A percentile compares a stretch with the other conserved stretches of the same genome.
Evolutionary conservation across 2,113 vertebrate species (phyloP).

Genomic region (Trematomus loennbergii): DNA sequence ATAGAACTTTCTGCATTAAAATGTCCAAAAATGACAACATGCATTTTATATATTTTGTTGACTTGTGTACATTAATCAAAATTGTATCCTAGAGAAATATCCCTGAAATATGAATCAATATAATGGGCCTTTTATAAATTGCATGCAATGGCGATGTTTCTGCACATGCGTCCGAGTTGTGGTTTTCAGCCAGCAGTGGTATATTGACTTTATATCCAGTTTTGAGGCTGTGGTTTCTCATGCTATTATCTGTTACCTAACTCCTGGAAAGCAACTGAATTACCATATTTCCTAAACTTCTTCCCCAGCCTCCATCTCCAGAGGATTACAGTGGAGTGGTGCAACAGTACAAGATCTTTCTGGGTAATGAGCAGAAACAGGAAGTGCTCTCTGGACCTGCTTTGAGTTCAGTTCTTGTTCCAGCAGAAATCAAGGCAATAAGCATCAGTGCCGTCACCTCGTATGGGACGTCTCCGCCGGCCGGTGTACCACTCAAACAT

Average conservation of each 20-base stretch:
- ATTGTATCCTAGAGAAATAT: no score
- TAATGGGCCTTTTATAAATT: no score
- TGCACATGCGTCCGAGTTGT: no score
- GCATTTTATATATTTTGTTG: no score
- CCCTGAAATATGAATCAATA: no score
- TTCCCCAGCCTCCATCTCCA: slow-evolving; percentile 62
- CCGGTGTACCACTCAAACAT: slow-evolving; percentile 64
- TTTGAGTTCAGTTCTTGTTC: slow-evolving; percentile 52
- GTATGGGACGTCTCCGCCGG: slow-evolving; percentile 75
- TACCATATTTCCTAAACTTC: not conserved
- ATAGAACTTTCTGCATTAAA: no score
- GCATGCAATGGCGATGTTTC: no score
- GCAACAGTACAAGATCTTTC: slow-evolving; percentile 60
- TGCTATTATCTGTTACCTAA: not conserved
- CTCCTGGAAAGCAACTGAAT: not conserved
- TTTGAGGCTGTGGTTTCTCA: no score
- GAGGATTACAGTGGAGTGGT: slow-evolving; percentile 69
- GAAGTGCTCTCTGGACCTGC: slow-evolving; percentile 39
- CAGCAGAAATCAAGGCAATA: slow-evolving; percentile 47
- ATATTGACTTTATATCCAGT: no score
- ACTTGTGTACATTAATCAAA: no score
- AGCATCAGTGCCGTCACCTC: slow-evolving; percentile 73
- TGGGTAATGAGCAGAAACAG: slow-evolving; percentile 30
- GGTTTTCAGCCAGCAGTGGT: no score
- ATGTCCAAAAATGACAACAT: rapidly evolving